Evolutionary conservation across 2,888 invertebrate species (phyloP).

Genomic region (Zhengitettix transpicula): DNA sequence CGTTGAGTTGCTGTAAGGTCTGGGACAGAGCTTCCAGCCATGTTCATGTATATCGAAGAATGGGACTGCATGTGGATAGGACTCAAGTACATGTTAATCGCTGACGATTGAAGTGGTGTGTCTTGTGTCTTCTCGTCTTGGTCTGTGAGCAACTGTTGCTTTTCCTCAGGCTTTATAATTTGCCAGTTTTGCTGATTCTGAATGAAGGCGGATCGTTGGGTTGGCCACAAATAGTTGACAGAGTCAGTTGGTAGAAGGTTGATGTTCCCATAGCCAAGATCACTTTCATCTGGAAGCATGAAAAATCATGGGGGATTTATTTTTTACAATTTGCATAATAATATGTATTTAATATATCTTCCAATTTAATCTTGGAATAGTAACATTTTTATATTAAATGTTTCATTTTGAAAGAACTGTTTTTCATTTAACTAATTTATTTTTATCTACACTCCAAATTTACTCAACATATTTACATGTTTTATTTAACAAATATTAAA

Average conservation of each 20-base stretch:
- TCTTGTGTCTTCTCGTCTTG: background rate
- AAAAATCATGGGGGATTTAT: background rate
- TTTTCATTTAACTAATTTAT: background rate
- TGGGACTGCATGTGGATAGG: background rate
- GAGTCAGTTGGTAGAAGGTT: constrained; percentile 17
- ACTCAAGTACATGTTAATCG: background rate
- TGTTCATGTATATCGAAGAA: background rate
- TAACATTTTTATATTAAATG: background rate
- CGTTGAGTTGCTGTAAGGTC: background rate
- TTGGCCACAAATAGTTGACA: constrained; percentile 21
- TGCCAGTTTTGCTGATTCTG: background rate
- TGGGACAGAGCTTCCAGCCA: background rate
- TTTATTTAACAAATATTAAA: no score
- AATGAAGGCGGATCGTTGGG: background rate
- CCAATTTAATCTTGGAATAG: no score
- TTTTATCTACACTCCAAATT: background rate
- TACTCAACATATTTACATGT: no score
- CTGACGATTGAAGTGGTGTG: background rate
- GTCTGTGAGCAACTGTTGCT: background rate
- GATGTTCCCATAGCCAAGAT: constrained; percentile 13
- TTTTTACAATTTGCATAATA: background rate
- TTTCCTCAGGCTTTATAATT: background rate
- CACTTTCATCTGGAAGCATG: constrained; percentile 13
- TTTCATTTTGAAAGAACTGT: background rate
- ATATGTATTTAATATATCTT: background rate